Conservation (phyloP, 2,888 invertebrate genomes). For the Harpalus rufipes region DNA sequence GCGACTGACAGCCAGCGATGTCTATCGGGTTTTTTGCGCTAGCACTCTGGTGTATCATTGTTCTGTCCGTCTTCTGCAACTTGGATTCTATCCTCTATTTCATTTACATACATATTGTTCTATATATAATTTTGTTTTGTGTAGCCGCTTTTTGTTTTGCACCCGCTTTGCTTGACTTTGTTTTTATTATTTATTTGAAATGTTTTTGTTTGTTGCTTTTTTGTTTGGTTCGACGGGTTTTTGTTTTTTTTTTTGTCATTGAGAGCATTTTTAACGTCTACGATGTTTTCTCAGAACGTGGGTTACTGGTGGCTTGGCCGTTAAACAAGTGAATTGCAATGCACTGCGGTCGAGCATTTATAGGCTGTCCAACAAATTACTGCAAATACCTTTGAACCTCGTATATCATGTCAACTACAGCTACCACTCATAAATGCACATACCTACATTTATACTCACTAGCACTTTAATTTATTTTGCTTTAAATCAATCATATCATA, state of each 20-base stretch:
- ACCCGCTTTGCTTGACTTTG: conserved; percentile 44
- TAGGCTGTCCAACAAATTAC: conserved; percentile 43
- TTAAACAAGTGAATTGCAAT: conserved; percentile 14
- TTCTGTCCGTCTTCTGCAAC: conserved; percentile 24
- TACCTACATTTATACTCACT: too few species aligned
- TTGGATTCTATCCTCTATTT: conserved; percentile 29
- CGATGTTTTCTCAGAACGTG: conserved; percentile 43
- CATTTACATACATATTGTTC: conserved; percentile 56
- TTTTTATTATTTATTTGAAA: conserved; percentile 53
- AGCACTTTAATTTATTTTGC: too few species aligned
- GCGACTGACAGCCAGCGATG: conserved; percentile 33
- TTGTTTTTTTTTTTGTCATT: conserved; percentile 53
- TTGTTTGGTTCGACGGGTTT: conserved; percentile 16
- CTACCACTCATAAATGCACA: not conserved
- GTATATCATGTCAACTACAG: not conserved
- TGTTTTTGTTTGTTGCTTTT: conserved; percentile 18
- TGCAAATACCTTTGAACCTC: conserved; percentile 20
- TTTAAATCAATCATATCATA: too few species aligned
- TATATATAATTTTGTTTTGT: conserved; percentile 55
- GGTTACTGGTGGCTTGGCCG: conserved; percentile 23
- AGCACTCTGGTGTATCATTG: conserved; percentile 41
- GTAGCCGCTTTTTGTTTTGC: conserved; percentile 42
- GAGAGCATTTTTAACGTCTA: conserved; percentile 50
- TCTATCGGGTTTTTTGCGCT: conserved; percentile 37
- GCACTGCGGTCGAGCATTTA: not conserved